Evolutionary conservation across 2,888 invertebrate genomes (phyloP).

Genomic region (Lochmaea crataegi): DNA sequence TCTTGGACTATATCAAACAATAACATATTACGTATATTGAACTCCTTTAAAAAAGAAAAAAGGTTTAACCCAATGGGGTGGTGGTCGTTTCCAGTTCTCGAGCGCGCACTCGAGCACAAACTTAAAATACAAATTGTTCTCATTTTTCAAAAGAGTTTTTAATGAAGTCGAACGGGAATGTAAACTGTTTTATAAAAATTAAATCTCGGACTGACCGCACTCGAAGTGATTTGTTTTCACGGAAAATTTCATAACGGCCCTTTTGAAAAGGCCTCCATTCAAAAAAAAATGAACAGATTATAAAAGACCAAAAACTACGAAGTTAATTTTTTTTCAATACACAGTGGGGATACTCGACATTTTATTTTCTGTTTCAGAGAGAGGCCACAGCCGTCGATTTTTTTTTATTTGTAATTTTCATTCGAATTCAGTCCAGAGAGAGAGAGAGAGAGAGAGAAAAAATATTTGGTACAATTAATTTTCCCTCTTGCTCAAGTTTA

Average conservation of each 20-base stretch:
- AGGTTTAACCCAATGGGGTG: too few relatives aligned
- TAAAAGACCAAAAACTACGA: slow-evolving; percentile 47
- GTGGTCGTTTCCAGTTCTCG: background rate
- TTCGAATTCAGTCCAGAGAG: too few relatives aligned
- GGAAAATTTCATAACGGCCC: slow-evolving; percentile 43
- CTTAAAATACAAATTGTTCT: slow-evolving; percentile 40
- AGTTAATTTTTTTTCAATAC: slow-evolving; percentile 38
- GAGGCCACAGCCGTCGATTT: slow-evolving; percentile 24
- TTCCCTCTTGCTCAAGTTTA: too few relatives aligned
- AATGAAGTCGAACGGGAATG: slow-evolving; percentile 41
- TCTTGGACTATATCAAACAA: too few relatives aligned
- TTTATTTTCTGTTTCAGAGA: slow-evolving; percentile 54
- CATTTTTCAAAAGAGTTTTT: slow-evolving; percentile 35
- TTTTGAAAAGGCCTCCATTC: slow-evolving; percentile 37
- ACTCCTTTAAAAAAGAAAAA: too few relatives aligned
- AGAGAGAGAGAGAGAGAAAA: too few relatives aligned
- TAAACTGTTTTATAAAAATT: slow-evolving; percentile 48
- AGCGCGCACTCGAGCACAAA: slow-evolving; percentile 15
- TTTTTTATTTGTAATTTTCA: background rate
- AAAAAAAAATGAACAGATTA: slow-evolving; percentile 45
- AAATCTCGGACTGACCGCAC: slow-evolving; percentile 43
- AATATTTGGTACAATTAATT: too few relatives aligned
- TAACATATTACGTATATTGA: too few relatives aligned
- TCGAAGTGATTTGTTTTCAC: slow-evolving; percentile 45
- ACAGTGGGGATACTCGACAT: slow-evolving; percentile 42